These are phyloP conservation scores for Odontesthes bonariensis DNA, from an alignment of 2,113 vertebrate species.

Conservation along the genomic window DNA sequence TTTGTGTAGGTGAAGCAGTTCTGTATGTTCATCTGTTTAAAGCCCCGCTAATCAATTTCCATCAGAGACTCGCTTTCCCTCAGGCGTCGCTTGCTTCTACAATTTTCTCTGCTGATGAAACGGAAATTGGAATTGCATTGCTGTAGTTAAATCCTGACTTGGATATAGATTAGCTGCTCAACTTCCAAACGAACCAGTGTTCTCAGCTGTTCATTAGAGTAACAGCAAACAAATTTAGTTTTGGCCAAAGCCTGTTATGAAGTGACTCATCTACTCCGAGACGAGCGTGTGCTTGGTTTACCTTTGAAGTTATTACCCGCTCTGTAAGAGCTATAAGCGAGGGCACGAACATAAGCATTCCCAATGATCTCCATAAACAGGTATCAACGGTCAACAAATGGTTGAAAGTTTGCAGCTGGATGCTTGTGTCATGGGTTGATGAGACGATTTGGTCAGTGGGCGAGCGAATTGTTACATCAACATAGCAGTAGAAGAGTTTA, in stretches of 20 bases:
- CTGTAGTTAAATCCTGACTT: slow-evolving; percentile 21
- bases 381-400: not conserved
- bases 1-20: slow-evolving; percentile 25
- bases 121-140: slow-evolving; percentile 26
- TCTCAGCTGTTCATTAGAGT: slow-evolving; percentile 5
- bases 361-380: not conserved
- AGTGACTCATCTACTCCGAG: not conserved
- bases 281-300: too few relatives aligned
- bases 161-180: slow-evolving; percentile 8
- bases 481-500: too few relatives aligned
- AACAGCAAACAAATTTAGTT: not conserved
- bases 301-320: not conserved
- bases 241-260: not conserved
- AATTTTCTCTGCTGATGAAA: slow-evolving; percentile 26
- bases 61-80: slow-evolving; percentile 36
- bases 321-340: not conserved
- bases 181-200: slow-evolving; percentile 10
- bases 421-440: not conserved
- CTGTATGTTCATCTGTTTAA: slow-evolving; percentile 31
- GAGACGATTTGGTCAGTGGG: too few relatives aligned
- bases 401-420: not conserved
- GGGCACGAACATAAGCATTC: not conserved
- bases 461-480: too few relatives aligned
- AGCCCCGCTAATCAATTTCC: slow-evolving; percentile 55
- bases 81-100: slow-evolving; percentile 44